phyloP scores from a whole-genome alignment of 2,888 invertebrate species.

The Mimachlamys varia region DNA sequence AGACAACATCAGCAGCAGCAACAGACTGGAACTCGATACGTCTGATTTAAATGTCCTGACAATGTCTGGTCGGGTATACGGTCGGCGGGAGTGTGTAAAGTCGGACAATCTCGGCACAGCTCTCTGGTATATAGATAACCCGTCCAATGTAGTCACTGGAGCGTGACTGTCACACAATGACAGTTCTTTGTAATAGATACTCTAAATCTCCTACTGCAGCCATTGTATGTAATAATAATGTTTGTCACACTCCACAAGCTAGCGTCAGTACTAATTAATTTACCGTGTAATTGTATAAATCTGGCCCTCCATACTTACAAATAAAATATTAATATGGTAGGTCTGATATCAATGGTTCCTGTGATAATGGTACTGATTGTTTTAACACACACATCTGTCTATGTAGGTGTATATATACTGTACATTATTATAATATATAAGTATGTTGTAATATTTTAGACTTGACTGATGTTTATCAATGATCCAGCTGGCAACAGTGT shows the following conservation, averaged over 20 bases:
- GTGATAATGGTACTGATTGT: background rate
- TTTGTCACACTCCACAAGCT: background rate
- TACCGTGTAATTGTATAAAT: background rate
- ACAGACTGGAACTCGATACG: background rate
- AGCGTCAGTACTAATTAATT: background rate
- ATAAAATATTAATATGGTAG: conserved; percentile 25
- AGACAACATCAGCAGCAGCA: background rate
- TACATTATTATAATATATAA: background rate
- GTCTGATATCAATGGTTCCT: background rate
- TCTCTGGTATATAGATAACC: background rate
- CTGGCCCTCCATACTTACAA: background rate
- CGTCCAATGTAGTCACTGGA: background rate
- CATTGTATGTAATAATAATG: no score
- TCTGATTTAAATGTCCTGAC: conserved; percentile 12
- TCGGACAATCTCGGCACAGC: background rate
- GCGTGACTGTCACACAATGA: conserved; percentile 1
- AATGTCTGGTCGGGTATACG: background rate
- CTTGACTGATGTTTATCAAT: background rate
- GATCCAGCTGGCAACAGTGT: background rate
- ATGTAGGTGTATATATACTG: background rate
- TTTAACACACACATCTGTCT: background rate
- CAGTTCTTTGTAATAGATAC: background rate
- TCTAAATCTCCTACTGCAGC: background rate
- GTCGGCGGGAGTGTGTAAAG: background rate
- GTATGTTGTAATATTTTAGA: background rate